Base-by-base conservation (phyloP, 1,140 invertebrate genomes). In the Nasonia vitripennis region DNA sequence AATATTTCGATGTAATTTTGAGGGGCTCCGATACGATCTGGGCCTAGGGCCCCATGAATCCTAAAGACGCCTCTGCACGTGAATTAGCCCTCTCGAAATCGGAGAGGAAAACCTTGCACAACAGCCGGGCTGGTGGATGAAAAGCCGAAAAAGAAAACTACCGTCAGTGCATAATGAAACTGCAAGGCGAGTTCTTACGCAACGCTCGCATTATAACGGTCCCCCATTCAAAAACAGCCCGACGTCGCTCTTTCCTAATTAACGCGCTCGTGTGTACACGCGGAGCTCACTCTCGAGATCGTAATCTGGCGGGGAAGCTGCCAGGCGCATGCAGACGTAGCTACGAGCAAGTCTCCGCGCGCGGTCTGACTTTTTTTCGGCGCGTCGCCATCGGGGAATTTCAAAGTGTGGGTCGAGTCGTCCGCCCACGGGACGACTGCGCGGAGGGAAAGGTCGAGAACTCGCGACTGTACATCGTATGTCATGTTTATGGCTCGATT, bases 351-450 rank as follows among this genome's bases (percentile, higher is more conserved):
- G 34, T 37, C 37, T 37, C 23, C 37, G 9, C 34, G 3, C 12
- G 12, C 17, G 51, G 51, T 55, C 3, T 17, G 17, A 62, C 20
- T 62, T 62, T 62, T 62, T 62, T 20, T 62, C 55, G 55, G 62
- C 67, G 37, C 34, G 62, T 70, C 78, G 17, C 34, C 6, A 20
- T 17, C 20, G 17, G 78, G 31, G 45, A 81, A 51, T 82, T 74
- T 82, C 9, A 17, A 74, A 20, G 81, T 62, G 81, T 75, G 71
- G 81, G 74, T 70, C 62, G 75, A 78, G n/a, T 27, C 55, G 62
- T 78, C 67, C 83, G 67, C 83, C 75, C 27, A 78, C 83, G 41
- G n/a, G 71, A 17, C 4, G 12, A 9, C 74, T 31, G 41, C 11
- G 45, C 48, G 31, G 55, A 48, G 23, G 20, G 75, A 78, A 84